Base-by-base conservation (phyloP, 2,113 vertebrate genomes). In the Struthio camelus region DNA sequence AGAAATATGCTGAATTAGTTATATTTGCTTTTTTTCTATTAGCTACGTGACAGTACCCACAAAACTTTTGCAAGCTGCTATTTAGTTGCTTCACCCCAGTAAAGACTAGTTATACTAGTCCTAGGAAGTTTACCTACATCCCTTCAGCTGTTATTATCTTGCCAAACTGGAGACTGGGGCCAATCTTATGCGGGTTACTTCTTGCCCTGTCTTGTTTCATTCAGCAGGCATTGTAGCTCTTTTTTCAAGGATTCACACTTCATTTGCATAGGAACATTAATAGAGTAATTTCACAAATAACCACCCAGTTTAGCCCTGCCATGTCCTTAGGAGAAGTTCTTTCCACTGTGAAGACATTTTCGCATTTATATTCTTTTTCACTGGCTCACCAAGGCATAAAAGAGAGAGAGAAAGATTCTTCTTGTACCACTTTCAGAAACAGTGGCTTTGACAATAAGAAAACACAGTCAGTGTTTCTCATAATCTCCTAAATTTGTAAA, bases 221-320 rank as follows among this genome's bases (percentile, higher is more conserved):
- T 85, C 51, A 14, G 28, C 70, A 87, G 64, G 84, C 75, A 85
- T 14, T 14, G 34, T 36, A 17, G 40, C 44, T 85, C 70, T 86
- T 95, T 94, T 89, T 87, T 58, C 78, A 97, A 80, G 34, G 34
- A 85, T 93, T 91, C 89, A 54, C 40, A 66, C 89, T 93, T 70
- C 36, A 80, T 87, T 94, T 96, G 50, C 59, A 87, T 80, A 91
- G 77, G 78, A 91, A 91, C 0, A 0, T 78, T 93, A 82, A 66
- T 85, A 38, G n/a, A 89, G 32, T 36, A 20, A 92, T 89, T 96
- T 91, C 89, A 91, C 76, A 89, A 87, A 69, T 62, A 93, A 91
- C 76, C 0, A 0, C 89, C 71, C 67, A 77, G 36, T 32, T 83
- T 91, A 94, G 70, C 40, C 18, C 79, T 70, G 59, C 44, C 54